Evolutionary conservation across 2,888 invertebrate species (phyloP), one percentile per base, ranked within the genome.

Genomic region (Unio delphinus): DNA sequence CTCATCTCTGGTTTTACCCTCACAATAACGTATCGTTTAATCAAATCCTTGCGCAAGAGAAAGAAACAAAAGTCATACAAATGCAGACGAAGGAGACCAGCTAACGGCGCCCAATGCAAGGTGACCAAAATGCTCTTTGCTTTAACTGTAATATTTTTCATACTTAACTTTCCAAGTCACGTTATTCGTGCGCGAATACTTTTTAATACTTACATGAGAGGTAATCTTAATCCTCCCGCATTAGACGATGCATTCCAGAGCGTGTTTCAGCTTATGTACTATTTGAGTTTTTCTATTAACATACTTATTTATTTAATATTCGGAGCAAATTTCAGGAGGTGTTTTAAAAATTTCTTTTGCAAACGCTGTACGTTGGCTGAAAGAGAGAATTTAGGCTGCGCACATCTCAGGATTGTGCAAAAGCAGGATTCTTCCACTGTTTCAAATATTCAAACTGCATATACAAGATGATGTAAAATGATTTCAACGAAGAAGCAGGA

Each of bases 111-210:
- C 34, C 34, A 34, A 34, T 8, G 34, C 34, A 79, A 79, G 75
- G 82, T 84, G 11, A 83, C 83, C 4, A 73, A 75, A 57, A 79
- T 85, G 77, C 68, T 85, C 54, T 81, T 83, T 65, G 79, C 81
- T 3, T 81, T 83, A 8, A 83, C 84, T n/a, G 69, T 81, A 20
- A 76, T 76, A 58, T 85, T 85, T 65, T 76, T 84, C 7, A 34
- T 76, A 4, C 72, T 85, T 23, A 84, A 79, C 65, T 70, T 83
- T 20, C 85, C 85, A 30, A 83, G 82, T 65, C 84, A 85, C 68
- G 76, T 80, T 55, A 75, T 85, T 34, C 64, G 83, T 34, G 63
- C 81, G 28, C 67, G 71, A 28, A 65, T 79, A 56, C 61, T 79
- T 15, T 68, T 75, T 34, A 71, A 75, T 55, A 58, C 72, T 54